Base-by-base conservation (phyloP, 1,140 invertebrate species). In the Musca domestica region DNA sequence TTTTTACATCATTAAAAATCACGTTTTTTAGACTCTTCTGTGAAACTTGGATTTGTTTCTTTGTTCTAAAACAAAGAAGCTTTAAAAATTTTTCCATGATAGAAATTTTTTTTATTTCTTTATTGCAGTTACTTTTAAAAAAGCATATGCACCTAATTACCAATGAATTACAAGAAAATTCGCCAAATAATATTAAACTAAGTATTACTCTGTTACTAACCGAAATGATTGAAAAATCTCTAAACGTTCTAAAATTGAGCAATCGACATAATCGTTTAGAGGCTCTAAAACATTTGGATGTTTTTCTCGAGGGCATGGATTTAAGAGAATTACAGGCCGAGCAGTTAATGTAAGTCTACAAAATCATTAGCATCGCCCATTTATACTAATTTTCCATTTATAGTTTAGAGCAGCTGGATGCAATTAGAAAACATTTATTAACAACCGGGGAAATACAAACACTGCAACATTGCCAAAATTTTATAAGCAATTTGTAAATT, bases 211-310 rank as follows among this genome's bases (percentile, higher is more conserved):
- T 65, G 23, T 17, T 51, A 22, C 19, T 65, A 49, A 25, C 20
- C 25, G 34, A 65, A 51, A 65, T 65, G 41, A 17, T 65, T 1
- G 23, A 14, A 27, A 65, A 65, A 15, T 30, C 64, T 3, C 25
- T 65, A 30, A 30, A 20, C 9, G 46, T 65, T 48, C 17, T 41
- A 49, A 30, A 46, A 10, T 3, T 65, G 20, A 65, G 49, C 7
- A 25, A 19, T 6, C 22, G 25, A 19, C 23, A 49, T 9, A 65
- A 65, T 65, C 64, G 64, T 49, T 30, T 65, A 17, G 25, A 49
- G 19, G 64, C 64, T 23, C 49, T 65, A 30, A 22, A 17, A 22
- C 46, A 65, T 65, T 65, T 65, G 20, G 17, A 65, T 46, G 47
- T 51, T 49, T 51, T 65, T 9, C 25, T 49, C 1, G 46, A 25